These are phyloP conservation scores for Syngnathus rostellatus DNA, from an alignment of 2,797 vertebrate genomes.

Conservation along the genomic window DNA sequence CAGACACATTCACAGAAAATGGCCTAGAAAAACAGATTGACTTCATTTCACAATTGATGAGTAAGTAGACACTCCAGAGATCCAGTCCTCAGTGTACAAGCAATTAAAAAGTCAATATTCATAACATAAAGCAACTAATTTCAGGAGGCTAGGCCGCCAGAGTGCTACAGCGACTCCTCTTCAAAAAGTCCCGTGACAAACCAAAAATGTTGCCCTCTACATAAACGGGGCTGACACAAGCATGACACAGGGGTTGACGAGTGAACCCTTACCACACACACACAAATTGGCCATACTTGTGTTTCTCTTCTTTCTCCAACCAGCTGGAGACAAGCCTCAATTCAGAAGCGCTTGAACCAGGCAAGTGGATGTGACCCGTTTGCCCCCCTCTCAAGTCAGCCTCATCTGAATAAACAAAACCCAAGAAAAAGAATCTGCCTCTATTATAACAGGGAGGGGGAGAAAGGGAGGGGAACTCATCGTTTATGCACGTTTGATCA, in stretches of 20 bases:
- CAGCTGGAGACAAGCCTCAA: conserved; percentile 64
- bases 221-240: conserved; percentile 67
- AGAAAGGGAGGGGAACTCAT: conserved; percentile 57
- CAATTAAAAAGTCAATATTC: conserved; percentile 4
- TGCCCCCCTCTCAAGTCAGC: conserved; percentile 59
- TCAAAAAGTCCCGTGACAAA: conserved; percentile 68
- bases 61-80: background rate
- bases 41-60: background rate
- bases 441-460: conserved; percentile 67
- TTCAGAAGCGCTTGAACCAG: conserved; percentile 64
- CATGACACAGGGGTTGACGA: conserved; percentile 71
- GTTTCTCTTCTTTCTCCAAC: conserved; percentile 48
- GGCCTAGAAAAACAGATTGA: background rate
- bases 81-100: background rate
- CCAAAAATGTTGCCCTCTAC: conserved; percentile 69
- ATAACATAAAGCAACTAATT: background rate
- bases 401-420: conserved; percentile 77
- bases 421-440: conserved; percentile 69
- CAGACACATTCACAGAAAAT: background rate
- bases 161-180: conserved; percentile 48
- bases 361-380: conserved; percentile 68
- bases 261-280: conserved; percentile 59
- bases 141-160: conserved; percentile 23
- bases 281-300: conserved; percentile 51
- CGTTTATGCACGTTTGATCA: conserved; percentile 78